Evolutionary conservation across 2,888 invertebrate genomes (phyloP).

Genomic region (Lordiphosa andalusiaca): DNA sequence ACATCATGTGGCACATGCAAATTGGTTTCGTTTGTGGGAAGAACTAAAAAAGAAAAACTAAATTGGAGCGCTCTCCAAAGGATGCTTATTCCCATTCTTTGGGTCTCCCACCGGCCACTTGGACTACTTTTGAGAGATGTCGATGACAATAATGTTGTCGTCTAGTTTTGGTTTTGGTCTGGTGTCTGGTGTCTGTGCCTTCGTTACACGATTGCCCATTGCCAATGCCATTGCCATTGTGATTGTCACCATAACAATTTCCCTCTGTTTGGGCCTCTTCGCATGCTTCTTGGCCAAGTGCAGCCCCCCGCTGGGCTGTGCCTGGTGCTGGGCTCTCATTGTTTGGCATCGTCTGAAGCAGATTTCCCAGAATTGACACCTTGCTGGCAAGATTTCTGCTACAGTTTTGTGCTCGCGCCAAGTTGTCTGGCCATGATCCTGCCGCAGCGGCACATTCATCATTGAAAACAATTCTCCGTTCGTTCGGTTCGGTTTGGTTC

Average conservation of each 20-base stretch:
- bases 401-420: constrained; percentile 71
- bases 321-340: constrained; percentile 16
- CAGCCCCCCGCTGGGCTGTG: constrained; percentile 26
- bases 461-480: constrained; percentile 33
- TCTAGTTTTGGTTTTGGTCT: constrained; percentile 26
- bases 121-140: not conserved
- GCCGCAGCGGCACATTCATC: constrained; percentile 33
- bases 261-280: not conserved
- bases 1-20: no score
- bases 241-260: constrained; percentile 1
- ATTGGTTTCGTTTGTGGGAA: no score
- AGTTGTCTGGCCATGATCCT: constrained; percentile 61
- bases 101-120: no score
- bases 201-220: constrained; percentile 41
- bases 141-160: constrained; percentile 41
- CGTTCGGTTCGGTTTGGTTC: constrained; percentile 15
- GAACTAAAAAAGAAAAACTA: no score
- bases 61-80: no score
- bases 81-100: no score
- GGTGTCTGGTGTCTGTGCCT: constrained; percentile 12
- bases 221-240: constrained; percentile 26
- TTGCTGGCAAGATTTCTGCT: constrained; percentile 55
- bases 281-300: no score
- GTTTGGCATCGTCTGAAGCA: constrained; percentile 49
- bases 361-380: constrained; percentile 71